phyloP scores from a whole-genome alignment of 2,888 invertebrate genomes.

The Himalopsyche tibetana region DNA sequence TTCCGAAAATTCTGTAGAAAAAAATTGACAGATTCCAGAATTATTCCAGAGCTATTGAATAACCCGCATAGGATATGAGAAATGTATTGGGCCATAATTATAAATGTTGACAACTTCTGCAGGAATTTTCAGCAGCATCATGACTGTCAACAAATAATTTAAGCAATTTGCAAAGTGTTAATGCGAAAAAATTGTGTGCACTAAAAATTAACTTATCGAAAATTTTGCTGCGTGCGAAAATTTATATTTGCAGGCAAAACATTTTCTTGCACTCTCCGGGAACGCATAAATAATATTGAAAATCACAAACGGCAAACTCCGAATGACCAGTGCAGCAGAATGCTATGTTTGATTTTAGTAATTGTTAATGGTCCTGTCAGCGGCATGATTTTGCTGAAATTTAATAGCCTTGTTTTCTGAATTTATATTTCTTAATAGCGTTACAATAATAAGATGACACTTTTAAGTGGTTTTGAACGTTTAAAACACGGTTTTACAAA shows the following conservation, averaged over 20 bases:
- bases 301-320: not conserved
- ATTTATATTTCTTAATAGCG: not conserved
- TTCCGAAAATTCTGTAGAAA: too few species aligned
- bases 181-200: not conserved
- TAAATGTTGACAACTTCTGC: not conserved
- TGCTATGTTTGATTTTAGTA: not conserved
- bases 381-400: not conserved
- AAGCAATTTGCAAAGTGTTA: not conserved
- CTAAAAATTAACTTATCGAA: not conserved
- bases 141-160: not conserved
- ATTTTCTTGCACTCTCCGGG: not conserved
- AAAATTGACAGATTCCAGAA: too few species aligned
- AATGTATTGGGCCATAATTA: too few species aligned
- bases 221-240: not conserved
- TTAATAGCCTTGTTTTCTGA: not conserved
- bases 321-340: not conserved
- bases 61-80: too few species aligned
- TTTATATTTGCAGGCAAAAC: not conserved
- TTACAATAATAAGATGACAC: not conserved
- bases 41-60: too few species aligned
- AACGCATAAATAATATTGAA: not conserved
- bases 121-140: not conserved
- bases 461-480: not conserved
- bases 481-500: too few species aligned
- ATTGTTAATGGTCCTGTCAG: not conserved